These are phyloP conservation scores for Brachyhypopomus gauderio DNA, from an alignment of 2,113 vertebrate species.

Conservation along the genomic window DNA sequence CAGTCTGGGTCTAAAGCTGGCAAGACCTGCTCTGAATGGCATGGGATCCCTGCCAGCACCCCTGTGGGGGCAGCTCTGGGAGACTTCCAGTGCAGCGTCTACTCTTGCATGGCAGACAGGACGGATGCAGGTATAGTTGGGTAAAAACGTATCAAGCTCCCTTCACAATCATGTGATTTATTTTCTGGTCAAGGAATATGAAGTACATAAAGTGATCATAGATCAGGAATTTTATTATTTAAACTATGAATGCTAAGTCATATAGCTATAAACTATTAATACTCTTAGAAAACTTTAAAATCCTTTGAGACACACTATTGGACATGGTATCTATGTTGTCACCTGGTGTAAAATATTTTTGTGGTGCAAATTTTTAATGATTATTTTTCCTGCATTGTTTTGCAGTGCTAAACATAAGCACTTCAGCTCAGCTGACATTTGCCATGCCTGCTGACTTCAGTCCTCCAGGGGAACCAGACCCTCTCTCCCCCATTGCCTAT, in stretches of 20 bases:
- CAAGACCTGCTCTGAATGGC: slow-evolving; percentile 77
- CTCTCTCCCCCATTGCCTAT: slow-evolving; percentile 78
- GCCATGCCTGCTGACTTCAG: slow-evolving; percentile 83
- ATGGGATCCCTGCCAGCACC: slow-evolving; percentile 80
- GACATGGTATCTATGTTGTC: too few relatives aligned
- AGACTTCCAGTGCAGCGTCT: slow-evolving; percentile 94
- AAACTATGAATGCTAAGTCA: too few relatives aligned
- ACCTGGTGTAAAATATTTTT: too few relatives aligned
- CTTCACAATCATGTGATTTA: not conserved
- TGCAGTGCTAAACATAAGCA: slow-evolving; percentile 91
- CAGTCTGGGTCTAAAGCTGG: slow-evolving; percentile 83
- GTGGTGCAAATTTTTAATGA: too few relatives aligned
- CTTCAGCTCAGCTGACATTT: slow-evolving; percentile 88
- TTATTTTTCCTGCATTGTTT: not conserved
- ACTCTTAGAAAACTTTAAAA: too few relatives aligned
- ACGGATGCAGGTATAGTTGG: slow-evolving; percentile 84
- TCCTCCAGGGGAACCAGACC: slow-evolving; percentile 75
- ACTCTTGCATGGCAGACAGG: slow-evolving; percentile 82
- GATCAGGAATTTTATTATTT: too few relatives aligned
- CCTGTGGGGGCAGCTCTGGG: slow-evolving; percentile 89
- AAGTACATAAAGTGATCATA: too few relatives aligned
- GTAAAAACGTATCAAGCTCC: not conserved
- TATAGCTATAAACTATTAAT: too few relatives aligned
- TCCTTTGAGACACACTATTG: too few relatives aligned
- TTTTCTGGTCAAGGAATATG: not conserved